Percentiles rank a stretch among this genome's conserved stretches.
These are phyloP conservation scores for Acanthopagrus latus DNA, from an alignment of 2,797 vertebrate genomes.

Conservation along the genomic window DNA sequence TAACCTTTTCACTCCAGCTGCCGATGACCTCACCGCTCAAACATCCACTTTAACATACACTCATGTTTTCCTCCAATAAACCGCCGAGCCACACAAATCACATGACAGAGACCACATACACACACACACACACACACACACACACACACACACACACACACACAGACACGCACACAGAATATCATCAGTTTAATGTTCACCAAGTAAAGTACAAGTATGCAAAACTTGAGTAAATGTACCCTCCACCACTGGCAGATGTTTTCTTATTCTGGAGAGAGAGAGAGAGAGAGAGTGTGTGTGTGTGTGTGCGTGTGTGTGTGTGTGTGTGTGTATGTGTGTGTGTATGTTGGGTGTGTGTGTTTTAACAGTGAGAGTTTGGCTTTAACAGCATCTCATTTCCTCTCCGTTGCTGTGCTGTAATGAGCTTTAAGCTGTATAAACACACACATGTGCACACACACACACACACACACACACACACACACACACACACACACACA, in stretches of 20 bases:
- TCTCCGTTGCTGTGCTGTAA: slow-evolving; percentile 56
- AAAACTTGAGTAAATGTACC: too few relatives aligned
- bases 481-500: not conserved
- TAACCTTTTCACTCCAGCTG: slow-evolving; percentile 52
- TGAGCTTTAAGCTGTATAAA: slow-evolving; percentile 51
- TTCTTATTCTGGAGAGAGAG: too few relatives aligned
- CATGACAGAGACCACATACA: not conserved
- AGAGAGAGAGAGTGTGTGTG: too few relatives aligned
- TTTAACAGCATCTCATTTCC: slow-evolving; percentile 67
- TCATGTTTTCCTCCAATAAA: not conserved
- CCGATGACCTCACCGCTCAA: slow-evolving; percentile 58
- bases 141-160: too few relatives aligned
- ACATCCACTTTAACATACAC: slow-evolving; percentile 34
- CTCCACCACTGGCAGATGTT: too few relatives aligned
- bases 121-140: too few relatives aligned
- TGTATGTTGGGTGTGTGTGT: slow-evolving; percentile 16
- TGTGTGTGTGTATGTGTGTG: not conserved
- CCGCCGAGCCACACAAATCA: not conserved
- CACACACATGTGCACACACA: slow-evolving; percentile 7
- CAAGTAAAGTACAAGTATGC: too few relatives aligned
- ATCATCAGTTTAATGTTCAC: too few relatives aligned
- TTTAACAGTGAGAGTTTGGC: slow-evolving; percentile 49
- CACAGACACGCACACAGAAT: too few relatives aligned
- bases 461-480: slow-evolving; percentile 10
- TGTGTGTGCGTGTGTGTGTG: slow-evolving; percentile 9